Conservation (phyloP, 92 coral and sea anemone species). For the Umimayanthus chanpuru region DNA sequence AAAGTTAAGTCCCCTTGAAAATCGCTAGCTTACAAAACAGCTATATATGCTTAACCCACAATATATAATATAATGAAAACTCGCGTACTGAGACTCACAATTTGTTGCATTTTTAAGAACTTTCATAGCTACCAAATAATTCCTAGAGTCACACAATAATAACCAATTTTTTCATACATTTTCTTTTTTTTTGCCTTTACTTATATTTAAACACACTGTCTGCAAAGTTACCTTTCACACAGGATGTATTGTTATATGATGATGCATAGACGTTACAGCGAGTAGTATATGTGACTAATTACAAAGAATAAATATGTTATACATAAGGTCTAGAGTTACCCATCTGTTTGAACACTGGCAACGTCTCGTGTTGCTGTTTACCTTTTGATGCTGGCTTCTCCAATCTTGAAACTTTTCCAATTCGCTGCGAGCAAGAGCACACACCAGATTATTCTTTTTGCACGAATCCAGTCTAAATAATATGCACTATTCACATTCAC, state of each 20-base stretch:
- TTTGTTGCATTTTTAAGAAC: neutral
- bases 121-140: too few relatives aligned
- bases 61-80: too few relatives aligned
- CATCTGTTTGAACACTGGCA: neutral
- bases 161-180: neutral
- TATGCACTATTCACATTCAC: neutral
- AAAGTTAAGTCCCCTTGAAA: too few relatives aligned
- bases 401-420: slow-evolving; percentile 65
- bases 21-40: too few relatives aligned
- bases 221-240: too few relatives aligned
- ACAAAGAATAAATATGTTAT: too few relatives aligned
- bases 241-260: too few relatives aligned
- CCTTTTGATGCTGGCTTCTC: slow-evolving; percentile 69
- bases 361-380: neutral
- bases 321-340: too few relatives aligned
- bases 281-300: too few relatives aligned
- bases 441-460: neutral
- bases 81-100: neutral
- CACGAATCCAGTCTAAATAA: neutral
- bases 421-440: slow-evolving; percentile 43
- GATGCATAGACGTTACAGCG: too few relatives aligned
- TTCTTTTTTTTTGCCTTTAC: too few relatives aligned
- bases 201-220: too few relatives aligned
- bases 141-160: neutral
- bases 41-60: neutral